A percentile compares a stretch with the other conserved stretches of the same genome.
These are phyloP conservation scores for Subanguina moxae DNA, from an alignment of 1,140 invertebrate genomes.

Conservation along the genomic window DNA sequence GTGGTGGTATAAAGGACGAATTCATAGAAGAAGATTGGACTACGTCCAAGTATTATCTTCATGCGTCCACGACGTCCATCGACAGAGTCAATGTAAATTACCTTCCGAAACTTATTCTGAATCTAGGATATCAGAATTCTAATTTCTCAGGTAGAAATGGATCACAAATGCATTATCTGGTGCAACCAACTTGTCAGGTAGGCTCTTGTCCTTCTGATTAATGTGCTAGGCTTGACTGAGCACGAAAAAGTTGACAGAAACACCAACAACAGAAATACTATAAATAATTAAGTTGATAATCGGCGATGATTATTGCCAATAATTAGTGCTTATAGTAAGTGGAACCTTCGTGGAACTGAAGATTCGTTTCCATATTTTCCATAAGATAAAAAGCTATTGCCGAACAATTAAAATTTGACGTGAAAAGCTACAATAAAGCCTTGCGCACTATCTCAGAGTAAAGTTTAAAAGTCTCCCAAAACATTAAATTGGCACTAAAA, in stretches of 20 bases:
- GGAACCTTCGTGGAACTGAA: no score
- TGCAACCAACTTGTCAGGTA: slow-evolving; percentile 52
- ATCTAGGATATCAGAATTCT: no score
- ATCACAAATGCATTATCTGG: slow-evolving; percentile 52
- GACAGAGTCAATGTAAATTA: slow-evolving; percentile 26
- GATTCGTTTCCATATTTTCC: no score
- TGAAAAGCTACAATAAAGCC: no score
- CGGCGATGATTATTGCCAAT: not conserved
- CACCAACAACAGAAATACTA: no score
- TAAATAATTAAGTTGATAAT: not conserved
- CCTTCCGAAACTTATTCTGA: no score
- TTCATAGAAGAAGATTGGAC: slow-evolving; percentile 44
- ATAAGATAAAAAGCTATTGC: no score
- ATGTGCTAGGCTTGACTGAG: not conserved
- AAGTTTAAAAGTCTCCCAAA: no score
- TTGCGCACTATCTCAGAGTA: no score
- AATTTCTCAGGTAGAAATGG: slow-evolving; percentile 38
- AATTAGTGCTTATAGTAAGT: no score
- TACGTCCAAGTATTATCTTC: slow-evolving; percentile 6
- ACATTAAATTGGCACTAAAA: no score
- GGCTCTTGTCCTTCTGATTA: not conserved
- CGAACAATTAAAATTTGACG: no score
- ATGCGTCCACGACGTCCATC: slow-evolving; percentile 31
- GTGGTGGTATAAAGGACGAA: slow-evolving; percentile 41
- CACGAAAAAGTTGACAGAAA: not conserved